Evolutionary conservation across 2,797 vertebrate genomes (phyloP).

Genomic region (Myotis findleyi): DNA sequence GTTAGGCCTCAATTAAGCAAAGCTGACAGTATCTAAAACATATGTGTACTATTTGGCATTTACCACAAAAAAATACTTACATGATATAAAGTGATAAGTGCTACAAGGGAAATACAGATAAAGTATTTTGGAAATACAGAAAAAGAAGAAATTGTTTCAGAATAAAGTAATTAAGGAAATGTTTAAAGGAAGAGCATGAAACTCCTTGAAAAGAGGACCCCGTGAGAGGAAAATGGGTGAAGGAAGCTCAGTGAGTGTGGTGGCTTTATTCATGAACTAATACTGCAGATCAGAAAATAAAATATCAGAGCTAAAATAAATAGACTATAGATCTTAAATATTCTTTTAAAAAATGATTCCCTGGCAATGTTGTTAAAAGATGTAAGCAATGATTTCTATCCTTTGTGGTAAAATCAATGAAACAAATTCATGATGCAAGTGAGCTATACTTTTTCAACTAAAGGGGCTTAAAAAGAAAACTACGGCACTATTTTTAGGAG

Average conservation of each 20-base stretch:
- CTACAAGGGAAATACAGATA: background rate
- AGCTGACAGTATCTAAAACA: background rate
- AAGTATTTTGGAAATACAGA: background rate
- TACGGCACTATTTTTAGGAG: background rate
- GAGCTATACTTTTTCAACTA: constrained; percentile 57
- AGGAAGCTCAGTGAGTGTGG: background rate
- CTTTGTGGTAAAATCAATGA: constrained; percentile 71
- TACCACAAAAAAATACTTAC: background rate
- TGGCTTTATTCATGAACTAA: background rate
- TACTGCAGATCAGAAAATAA: background rate
- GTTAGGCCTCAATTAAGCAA: background rate
- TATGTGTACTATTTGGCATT: background rate
- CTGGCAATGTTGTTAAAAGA: constrained; percentile 24
- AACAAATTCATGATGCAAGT: constrained; percentile 65
- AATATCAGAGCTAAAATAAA: constrained; percentile 12
- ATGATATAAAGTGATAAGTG: background rate
- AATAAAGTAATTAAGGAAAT: constrained; percentile 30
- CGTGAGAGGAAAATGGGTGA: background rate
- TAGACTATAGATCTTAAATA: constrained; percentile 33
- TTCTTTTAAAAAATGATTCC: constrained; percentile 68
- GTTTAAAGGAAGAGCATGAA: background rate
- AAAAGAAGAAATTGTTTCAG: constrained; percentile 26
- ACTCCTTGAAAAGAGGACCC: background rate
- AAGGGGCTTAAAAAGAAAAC: background rate
- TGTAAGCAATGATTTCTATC: constrained; percentile 25